Conservation (phyloP, 2,888 invertebrate genomes). For the Himalopsyche tibetana region DNA sequence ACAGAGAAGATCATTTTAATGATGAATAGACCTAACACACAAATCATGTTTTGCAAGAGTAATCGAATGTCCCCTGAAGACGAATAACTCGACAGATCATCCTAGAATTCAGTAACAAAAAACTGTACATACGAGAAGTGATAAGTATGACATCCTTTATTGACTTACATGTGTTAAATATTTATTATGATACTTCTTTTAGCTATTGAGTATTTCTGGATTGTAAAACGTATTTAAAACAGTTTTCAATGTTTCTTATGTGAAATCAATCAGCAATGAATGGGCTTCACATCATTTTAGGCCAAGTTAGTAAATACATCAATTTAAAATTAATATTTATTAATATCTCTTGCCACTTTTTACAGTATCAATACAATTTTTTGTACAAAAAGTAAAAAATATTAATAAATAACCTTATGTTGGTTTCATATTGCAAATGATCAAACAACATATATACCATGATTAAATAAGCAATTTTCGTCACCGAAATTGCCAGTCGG, state of each 20-base stretch:
- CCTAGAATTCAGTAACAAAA: too few relatives aligned
- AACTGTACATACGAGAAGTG: too few relatives aligned
- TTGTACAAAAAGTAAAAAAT: not conserved
- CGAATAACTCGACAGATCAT: too few relatives aligned
- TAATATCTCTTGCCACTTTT: conserved; percentile 4
- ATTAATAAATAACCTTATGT: not conserved
- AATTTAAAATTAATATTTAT: conserved; percentile 8
- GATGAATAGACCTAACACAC: too few relatives aligned
- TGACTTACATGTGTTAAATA: too few relatives aligned
- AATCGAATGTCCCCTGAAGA: too few relatives aligned
- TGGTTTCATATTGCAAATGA: not conserved
- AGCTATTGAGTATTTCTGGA: not conserved
- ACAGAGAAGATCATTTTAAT: too few relatives aligned
- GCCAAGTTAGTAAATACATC: not conserved
- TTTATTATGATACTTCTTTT: too few relatives aligned
- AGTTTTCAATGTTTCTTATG: not conserved
- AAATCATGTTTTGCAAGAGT: too few relatives aligned
- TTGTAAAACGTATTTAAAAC: not conserved
- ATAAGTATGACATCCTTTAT: too few relatives aligned
- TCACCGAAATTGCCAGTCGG: not conserved
- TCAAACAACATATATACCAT: not conserved
- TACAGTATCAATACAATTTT: not conserved
- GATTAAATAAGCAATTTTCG: not conserved
- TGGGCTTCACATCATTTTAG: not conserved
- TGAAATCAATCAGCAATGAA: not conserved